These are phyloP conservation scores for Iguana delicatissima DNA, from an alignment of 2,797 vertebrate genomes.

Conservation along the genomic window DNA sequence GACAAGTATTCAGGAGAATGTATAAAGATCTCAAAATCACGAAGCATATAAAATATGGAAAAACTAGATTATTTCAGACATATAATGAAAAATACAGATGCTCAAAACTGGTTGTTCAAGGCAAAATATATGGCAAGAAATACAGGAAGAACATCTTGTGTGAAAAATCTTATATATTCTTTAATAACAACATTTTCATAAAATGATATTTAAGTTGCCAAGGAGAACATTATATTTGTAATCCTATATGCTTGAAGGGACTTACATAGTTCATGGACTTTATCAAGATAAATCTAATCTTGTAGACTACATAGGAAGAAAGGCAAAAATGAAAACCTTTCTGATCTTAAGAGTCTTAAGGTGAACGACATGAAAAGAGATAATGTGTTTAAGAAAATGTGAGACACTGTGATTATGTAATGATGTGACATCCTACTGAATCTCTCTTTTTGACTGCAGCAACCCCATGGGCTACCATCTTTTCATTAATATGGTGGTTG, in stretches of 20 bases:
- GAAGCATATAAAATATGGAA: no score
- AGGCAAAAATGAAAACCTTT: not conserved
- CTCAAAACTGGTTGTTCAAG: no score
- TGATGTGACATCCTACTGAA: not conserved
- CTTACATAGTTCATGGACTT: not conserved
- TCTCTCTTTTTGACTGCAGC: not conserved
- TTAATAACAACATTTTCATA: no score
- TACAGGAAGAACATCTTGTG: no score
- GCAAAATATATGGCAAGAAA: no score
- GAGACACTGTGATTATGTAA: not conserved
- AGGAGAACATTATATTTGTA: not conserved
- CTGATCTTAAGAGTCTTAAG: not conserved
- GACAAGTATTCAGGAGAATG: no score
- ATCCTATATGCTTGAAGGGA: not conserved
- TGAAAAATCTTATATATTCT: no score
- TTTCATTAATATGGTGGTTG: constrained; percentile 35
- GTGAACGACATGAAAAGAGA: not conserved
- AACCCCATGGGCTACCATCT: constrained; percentile 17
- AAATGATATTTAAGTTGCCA: not conserved
- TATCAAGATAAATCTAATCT: not conserved
- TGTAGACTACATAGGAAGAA: not conserved
- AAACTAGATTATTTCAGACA: no score
- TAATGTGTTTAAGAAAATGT: not conserved
- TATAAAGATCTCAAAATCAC: no score
- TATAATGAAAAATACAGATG: no score